Evolutionary conservation across 2,888 invertebrate species (phyloP).

Genomic region (Microchrysa polita): DNA sequence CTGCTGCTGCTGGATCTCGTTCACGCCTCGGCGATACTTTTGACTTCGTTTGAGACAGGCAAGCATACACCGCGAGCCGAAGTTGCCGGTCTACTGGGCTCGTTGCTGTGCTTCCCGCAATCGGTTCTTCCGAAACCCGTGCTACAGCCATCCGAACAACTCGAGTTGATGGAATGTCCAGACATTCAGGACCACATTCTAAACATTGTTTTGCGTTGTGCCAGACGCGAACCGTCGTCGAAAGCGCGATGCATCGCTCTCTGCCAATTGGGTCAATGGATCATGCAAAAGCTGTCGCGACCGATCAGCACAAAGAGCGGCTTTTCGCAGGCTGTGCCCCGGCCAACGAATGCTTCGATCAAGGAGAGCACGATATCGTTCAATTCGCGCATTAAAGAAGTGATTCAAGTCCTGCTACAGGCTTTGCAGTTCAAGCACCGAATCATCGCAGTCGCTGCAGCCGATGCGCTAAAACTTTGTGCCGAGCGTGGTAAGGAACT

Average conservation of each 20-base stretch:
- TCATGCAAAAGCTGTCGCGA: slow-evolving; percentile 59
- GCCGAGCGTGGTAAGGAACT: slow-evolving; percentile 60
- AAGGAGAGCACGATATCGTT: slow-evolving; percentile 42
- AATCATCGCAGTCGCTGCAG: slow-evolving; percentile 62
- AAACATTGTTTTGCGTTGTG: slow-evolving; percentile 85
- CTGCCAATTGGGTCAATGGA: slow-evolving; percentile 78
- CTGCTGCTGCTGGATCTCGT: slow-evolving; percentile 88
- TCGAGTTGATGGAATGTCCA: slow-evolving; percentile 63
- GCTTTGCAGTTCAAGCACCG: slow-evolving; percentile 64
- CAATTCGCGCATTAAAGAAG: slow-evolving; percentile 62
- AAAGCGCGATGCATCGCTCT: slow-evolving; percentile 89
- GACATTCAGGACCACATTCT: slow-evolving; percentile 79
- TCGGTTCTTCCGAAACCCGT: slow-evolving; percentile 68
- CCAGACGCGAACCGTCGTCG: slow-evolving; percentile 87
- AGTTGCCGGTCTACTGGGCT: slow-evolving; percentile 89
- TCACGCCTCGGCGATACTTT: slow-evolving; percentile 86
- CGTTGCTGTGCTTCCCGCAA: slow-evolving; percentile 83
- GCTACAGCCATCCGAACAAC: slow-evolving; percentile 67
- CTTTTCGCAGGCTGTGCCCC: slow-evolving; percentile 58
- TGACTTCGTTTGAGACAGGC: slow-evolving; percentile 81
- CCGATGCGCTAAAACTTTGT: slow-evolving; percentile 62
- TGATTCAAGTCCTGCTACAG: slow-evolving; percentile 62
- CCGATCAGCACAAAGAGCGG: slow-evolving; percentile 51
- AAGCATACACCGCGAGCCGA: slow-evolving; percentile 85
- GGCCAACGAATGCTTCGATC: slow-evolving; percentile 51